phyloP scores from a whole-genome alignment of 1,140 invertebrate species.

The Camponotus floridanus region DNA sequence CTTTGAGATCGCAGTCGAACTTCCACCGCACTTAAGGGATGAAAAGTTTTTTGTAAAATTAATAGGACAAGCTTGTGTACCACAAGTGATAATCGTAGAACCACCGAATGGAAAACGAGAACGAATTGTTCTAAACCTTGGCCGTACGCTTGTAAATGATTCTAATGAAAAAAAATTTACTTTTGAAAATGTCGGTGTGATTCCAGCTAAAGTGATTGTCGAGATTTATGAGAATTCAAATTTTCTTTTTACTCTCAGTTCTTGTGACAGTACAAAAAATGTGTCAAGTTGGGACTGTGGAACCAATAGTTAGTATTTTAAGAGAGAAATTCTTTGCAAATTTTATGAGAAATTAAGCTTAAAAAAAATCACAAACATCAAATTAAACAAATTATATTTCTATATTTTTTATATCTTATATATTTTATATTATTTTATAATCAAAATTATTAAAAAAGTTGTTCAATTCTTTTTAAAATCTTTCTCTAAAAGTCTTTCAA shows the following conservation, averaged over 20 bases:
- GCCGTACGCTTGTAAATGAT: conserved; percentile 71
- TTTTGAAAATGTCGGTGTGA: conserved; percentile 76
- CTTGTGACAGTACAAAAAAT: conserved; percentile 1
- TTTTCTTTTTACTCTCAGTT: conserved; percentile 47
- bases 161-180: conserved; percentile 48
- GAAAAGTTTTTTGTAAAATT: conserved; percentile 73
- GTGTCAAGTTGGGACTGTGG: not conserved
- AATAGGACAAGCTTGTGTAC: conserved; percentile 78
- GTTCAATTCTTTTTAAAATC: not conserved
- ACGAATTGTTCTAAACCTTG: conserved; percentile 69
- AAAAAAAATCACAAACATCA: not conserved
- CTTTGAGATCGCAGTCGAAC: conserved; percentile 69
- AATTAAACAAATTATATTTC: too few relatives aligned
- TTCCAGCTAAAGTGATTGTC: conserved; percentile 74
- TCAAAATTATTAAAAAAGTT: not conserved
- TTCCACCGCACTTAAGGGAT: conserved; percentile 65
- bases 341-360: not conserved
- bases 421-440: not conserved
- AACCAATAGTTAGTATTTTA: conserved; percentile 9
- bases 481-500: not conserved
- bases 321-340: not conserved
- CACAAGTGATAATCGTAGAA: conserved; percentile 77
- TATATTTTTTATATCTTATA: not conserved
- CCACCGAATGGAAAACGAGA: conserved; percentile 59
- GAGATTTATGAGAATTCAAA: conserved; percentile 69